phyloP scores from a whole-genome alignment of 2,113 vertebrate genomes.

The Cavia porcellus region DNA sequence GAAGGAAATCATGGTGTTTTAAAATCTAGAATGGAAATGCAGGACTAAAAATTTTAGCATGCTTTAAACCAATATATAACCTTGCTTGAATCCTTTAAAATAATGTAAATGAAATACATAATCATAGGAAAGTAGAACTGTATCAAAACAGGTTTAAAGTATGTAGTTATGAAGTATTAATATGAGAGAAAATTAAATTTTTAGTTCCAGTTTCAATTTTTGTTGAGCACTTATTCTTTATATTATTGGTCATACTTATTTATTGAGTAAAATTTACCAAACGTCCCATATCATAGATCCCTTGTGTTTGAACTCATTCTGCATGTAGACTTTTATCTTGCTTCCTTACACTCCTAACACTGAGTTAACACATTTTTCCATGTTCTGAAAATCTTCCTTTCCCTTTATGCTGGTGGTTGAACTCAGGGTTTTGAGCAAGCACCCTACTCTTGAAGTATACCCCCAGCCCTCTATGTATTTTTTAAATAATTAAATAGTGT shows the following conservation, averaged over 20 bases:
- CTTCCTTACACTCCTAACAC: not conserved
- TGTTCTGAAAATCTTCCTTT: not conserved
- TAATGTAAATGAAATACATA: not conserved
- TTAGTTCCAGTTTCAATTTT: not conserved
- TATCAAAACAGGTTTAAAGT: slow-evolving; percentile 11
- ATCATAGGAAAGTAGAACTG: slow-evolving; percentile 18
- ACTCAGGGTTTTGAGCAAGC: too few relatives aligned
- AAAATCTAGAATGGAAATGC: slow-evolving; percentile 11
- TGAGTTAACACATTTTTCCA: not conserved
- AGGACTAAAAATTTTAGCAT: slow-evolving; percentile 1
- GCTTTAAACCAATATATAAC: slow-evolving; percentile 48
- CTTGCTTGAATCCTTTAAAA: not conserved
- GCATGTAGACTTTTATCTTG: not conserved
- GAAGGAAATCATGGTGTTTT: not conserved
- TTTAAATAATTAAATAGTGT: not conserved
- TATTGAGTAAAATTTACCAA: slow-evolving; percentile 3
- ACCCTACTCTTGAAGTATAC: not conserved
- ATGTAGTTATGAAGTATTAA: not conserved
- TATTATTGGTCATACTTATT: slow-evolving; percentile 27
- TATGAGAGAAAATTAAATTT: slow-evolving; percentile 8
- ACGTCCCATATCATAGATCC: not conserved
- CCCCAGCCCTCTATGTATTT: not conserved
- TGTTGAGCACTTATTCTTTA: slow-evolving; percentile 24
- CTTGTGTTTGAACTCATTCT: not conserved
- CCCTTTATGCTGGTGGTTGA: not conserved